Evolutionary conservation across 2,797 vertebrate genomes (phyloP), one percentile per base, ranked within the genome.

Genomic region (Carcharodon carcharias): DNA sequence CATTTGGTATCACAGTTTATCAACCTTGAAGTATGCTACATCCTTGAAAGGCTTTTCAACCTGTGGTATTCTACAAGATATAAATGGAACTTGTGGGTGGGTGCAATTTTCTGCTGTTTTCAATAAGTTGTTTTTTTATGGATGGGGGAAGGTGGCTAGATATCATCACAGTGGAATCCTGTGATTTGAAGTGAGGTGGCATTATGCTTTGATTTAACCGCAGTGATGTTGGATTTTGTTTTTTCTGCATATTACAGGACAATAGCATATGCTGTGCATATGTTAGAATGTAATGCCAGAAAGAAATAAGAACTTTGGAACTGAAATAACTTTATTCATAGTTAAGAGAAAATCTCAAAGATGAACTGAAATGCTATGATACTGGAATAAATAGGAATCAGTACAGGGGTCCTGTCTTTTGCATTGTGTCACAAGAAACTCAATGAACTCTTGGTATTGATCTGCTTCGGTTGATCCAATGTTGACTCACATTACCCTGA

Each of bases 21-120:
- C 91, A 93, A 93, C 61, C 91, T 93, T 93, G 91, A 93, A 65
- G 45, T 93, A 65, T 65, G 91, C 67, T 26, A 40, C 16, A 45
- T 40, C 35, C n/a, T 65, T 65, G 91, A 45, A 93, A 40, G 9
- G n/a, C n/a, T 45, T 45, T 65, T 65, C 61, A 93, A 67, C 40
- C 61, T 23, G 61, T 40, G 21, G 63, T 26, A 65, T 65, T 65
- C 61, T 65, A 4, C 23, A 65, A 23, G n/a, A 65, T 93, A 93
- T 50, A 85, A 85, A 65, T 93, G 91, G 61, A 23, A 65, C 3
- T 67, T 65, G 91, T 65, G 91, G 89, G 61, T 85, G n/a, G 61
- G n/a, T 45, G n/a, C n/a, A 67, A 67, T 93, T 40, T 40, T 67
- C 18, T 67, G 31, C 91, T 18, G 28, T 91, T 91, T n/a, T 12